Evolutionary conservation across 2,888 invertebrate species (phyloP).

Genomic region (Belgica antarctica): DNA sequence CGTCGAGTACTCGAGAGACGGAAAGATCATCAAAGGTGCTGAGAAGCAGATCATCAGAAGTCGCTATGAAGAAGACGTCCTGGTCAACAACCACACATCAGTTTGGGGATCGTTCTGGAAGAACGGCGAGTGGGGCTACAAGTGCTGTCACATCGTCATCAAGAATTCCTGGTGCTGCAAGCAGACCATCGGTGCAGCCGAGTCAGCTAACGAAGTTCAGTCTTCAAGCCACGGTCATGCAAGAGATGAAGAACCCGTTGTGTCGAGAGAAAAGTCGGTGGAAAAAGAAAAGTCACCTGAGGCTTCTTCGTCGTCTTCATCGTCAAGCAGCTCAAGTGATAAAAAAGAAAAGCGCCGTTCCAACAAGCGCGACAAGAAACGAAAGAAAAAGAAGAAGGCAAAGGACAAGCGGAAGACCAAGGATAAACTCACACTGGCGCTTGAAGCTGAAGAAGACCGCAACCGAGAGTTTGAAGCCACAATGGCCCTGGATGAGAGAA

Average conservation of each 20-base stretch:
- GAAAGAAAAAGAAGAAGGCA: constrained; percentile 56
- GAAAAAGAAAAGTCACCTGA: constrained; percentile 48
- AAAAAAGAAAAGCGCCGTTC: constrained; percentile 47
- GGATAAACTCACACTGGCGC: constrained; percentile 63
- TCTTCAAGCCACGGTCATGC: constrained; percentile 33
- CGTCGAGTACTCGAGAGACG: constrained; percentile 91
- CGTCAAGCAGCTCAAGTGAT: constrained; percentile 48
- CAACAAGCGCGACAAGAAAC: constrained; percentile 45
- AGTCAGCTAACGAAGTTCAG: constrained; percentile 47
- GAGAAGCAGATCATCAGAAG: constrained; percentile 82
- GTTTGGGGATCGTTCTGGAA: constrained; percentile 98
- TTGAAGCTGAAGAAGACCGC: constrained; percentile 64
- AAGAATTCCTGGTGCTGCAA: constrained; percentile 88
- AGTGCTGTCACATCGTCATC: constrained; percentile 90
- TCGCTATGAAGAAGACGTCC: constrained; percentile 91
- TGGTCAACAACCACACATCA: constrained; percentile 87
- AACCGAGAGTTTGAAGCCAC: constrained; percentile 64
- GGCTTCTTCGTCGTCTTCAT: constrained; percentile 45
- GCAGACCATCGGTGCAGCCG: constrained; percentile 54
- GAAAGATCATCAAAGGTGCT: constrained; percentile 80
- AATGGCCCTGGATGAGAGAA: constrained; percentile 78
- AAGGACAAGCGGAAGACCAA: constrained; percentile 57
- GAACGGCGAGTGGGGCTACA: constrained; percentile 91
- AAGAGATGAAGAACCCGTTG: constrained; percentile 3
- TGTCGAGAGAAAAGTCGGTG: constrained; percentile 46